Percentiles rank a stretch among this genome's conserved stretches.
Conservation (phyloP, 2,888 invertebrate species). For the Andrena flavipes region DNA sequence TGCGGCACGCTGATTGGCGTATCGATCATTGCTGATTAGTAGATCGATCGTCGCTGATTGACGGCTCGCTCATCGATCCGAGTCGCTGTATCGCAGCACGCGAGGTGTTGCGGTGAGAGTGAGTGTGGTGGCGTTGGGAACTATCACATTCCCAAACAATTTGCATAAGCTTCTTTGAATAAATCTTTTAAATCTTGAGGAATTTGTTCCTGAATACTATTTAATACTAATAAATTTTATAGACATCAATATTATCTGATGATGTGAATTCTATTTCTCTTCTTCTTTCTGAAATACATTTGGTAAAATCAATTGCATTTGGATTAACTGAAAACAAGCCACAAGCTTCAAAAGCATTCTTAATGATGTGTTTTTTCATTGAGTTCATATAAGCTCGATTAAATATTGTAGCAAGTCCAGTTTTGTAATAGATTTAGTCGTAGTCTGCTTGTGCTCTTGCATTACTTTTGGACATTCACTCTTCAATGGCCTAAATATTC, state of each 20-base stretch:
- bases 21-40: no score
- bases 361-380: background rate
- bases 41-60: no score
- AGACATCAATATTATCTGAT: background rate
- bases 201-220: slow-evolving; percentile 1
- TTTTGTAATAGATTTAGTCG: slow-evolving; percentile 5
- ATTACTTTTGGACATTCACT: background rate
- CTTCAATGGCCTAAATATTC: slow-evolving; percentile 5
- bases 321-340: background rate
- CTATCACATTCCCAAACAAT: no score
- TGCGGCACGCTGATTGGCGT: no score
- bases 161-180: slow-evolving; percentile 1
- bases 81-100: no score
- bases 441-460: background rate
- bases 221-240: slow-evolving; percentile 2
- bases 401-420: background rate
- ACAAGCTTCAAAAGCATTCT: background rate
- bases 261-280: background rate
- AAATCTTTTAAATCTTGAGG: background rate
- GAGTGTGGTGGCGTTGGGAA: no score
- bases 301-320: slow-evolving; percentile 2
- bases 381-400: background rate
- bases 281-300: slow-evolving; percentile 4
- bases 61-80: no score
- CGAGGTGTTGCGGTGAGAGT: no score